Evolutionary conservation across 1,140 invertebrate species (phyloP).

Genomic region (Zaprionus nigranus): DNA sequence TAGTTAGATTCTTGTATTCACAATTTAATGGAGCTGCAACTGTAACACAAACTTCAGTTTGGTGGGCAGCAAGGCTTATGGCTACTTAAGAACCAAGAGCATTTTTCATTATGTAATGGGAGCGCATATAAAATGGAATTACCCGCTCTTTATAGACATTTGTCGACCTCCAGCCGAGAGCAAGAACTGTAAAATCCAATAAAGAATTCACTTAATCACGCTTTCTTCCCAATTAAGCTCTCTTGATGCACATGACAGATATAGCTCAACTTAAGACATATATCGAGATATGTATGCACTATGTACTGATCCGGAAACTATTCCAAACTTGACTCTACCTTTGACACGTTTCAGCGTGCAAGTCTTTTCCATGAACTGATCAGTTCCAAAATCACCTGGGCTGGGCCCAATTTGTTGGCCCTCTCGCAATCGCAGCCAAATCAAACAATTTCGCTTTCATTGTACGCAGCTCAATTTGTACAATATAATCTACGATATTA

Average conservation of each 20-base stretch:
- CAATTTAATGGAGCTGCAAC: slow-evolving; percentile 10
- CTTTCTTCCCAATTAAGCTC: neutral
- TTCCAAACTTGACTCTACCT: neutral
- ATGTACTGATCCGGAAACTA: neutral
- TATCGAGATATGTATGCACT: neutral
- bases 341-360: slow-evolving; percentile 47
- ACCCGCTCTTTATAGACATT: neutral
- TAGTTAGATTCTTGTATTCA: slow-evolving; percentile 12
- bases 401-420: slow-evolving; percentile 27
- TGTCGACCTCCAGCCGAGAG: neutral
- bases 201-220: neutral
- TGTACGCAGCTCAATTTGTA: slow-evolving; percentile 81
- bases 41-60: slow-evolving; percentile 6
- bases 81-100: neutral
- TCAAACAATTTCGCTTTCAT: slow-evolving; percentile 82
- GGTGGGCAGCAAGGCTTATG: slow-evolving; percentile 20
- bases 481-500: slow-evolving; percentile 80
- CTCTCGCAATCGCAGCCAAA: slow-evolving; percentile 58
- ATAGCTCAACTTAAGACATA: neutral
- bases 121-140: slow-evolving; percentile 4
- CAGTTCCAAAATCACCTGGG: slow-evolving; percentile 36
- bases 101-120: neutral
- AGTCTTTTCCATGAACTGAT: slow-evolving; percentile 45
- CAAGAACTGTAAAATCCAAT: neutral
- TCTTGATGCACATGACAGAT: neutral